These are phyloP conservation scores for Buphagus erythrorhynchus DNA, from an alignment of 2,797 vertebrate genomes.

Conservation along the genomic window DNA sequence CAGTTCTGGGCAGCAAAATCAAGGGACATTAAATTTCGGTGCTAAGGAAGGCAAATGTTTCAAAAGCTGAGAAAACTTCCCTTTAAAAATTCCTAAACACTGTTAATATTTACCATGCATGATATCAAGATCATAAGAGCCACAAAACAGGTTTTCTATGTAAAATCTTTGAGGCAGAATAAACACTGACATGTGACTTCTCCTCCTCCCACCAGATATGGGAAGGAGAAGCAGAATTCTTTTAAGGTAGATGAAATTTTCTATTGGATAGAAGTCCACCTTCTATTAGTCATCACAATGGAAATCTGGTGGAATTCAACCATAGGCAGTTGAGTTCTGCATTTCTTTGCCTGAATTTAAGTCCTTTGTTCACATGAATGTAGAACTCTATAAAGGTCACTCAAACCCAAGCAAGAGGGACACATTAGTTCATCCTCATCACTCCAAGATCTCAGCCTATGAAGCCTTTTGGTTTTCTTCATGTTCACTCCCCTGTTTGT, in stretches of 20 bases:
- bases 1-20: not conserved
- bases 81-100: not conserved
- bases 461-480: not conserved
- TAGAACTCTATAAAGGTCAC: not conserved
- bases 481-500: not conserved
- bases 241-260: not conserved
- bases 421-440: not conserved
- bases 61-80: not conserved
- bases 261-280: not conserved
- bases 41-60: not conserved
- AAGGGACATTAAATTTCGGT: accelerated
- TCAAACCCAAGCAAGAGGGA: not conserved
- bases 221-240: not conserved
- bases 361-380: not conserved
- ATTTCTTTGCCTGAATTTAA: not conserved
- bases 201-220: not conserved
- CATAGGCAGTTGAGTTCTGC: not conserved
- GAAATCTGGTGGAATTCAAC: not conserved
- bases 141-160: not conserved
- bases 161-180: not conserved
- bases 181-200: accelerated
- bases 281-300: not conserved
- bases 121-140: not conserved
- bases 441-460: not conserved
- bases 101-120: not conserved